Base-by-base conservation (phyloP, 2,888 invertebrate genomes). In the Hetaerina titia region DNA sequence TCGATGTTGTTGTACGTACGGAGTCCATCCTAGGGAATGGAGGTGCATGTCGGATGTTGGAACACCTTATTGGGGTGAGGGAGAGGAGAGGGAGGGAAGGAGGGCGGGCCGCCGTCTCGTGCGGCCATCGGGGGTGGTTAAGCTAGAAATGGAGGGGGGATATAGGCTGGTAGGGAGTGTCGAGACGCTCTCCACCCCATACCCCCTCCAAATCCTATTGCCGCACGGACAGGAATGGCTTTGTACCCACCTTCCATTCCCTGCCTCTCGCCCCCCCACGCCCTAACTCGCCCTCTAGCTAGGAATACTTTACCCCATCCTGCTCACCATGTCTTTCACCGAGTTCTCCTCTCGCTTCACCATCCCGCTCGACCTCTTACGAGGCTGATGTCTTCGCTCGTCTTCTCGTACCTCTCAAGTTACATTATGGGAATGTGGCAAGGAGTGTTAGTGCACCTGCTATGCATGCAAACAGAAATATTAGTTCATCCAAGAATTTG, bases 141-240 rank as follows among this genome's bases (percentile, higher is more conserved):
- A 45, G 45, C 45, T 45, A 45, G 45, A 45, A 45, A 45, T 1
- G 45, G 45, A 45, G 45, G 45, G 45, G 45, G 45, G 45, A 45
- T 1, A 45, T 45, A 45, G 45, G 1, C 45, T 45, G 45, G 45
- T 45, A 45, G 45, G 45, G 45, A 45, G 45, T 45, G 45, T 2
- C 45, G 45, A 45, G 45, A 45, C 45, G 45, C 45, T 45, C 45
- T 45, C 81, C 81, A 7, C 31, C 31, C 45, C n/a, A n/a, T n/a
- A n/a, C n/a, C n/a, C n/a, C 74, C 69, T 31, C 31, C 81, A 81
- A 81, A 81, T 81, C 81, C 81, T 81, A 81, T 81, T 81, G 81
- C 69, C 31, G 31, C 81, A 81, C 25, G 81, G 81, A 25, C 81
- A 31, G 31, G 25, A 81, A 81, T 31, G 81, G 81, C 25, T 81